Evolutionary conservation across 2,113 vertebrate genomes (phyloP).

Genomic region (Rhinogobius similis): DNA sequence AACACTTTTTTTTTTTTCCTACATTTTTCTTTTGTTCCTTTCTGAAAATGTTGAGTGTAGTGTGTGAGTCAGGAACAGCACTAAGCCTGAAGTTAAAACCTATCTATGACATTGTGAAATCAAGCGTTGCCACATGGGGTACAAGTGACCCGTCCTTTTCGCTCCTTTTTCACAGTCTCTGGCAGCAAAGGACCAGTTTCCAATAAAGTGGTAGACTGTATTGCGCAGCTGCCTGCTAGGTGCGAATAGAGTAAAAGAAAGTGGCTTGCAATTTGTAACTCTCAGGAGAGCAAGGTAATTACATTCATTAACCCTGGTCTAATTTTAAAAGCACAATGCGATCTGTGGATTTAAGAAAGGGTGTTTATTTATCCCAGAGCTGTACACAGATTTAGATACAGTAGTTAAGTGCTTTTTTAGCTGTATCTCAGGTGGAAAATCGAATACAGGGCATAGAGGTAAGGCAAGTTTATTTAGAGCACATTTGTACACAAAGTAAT

Average conservation of each 20-base stretch:
- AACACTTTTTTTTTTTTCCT: background rate
- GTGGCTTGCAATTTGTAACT: background rate
- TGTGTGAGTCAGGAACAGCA: background rate
- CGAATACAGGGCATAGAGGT: background rate
- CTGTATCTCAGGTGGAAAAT: slow-evolving; percentile 29
- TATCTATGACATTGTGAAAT: slow-evolving; percentile 14
- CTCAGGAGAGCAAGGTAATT: background rate
- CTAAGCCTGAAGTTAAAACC: background rate
- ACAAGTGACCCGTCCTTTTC: slow-evolving; percentile 19
- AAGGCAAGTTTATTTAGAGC: no score
- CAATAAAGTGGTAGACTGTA: slow-evolving; percentile 10
- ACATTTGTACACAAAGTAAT: no score
- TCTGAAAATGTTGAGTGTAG: slow-evolving; percentile 12
- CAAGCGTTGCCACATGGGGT: background rate
- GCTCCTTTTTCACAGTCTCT: slow-evolving; percentile 3
- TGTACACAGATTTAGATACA: background rate
- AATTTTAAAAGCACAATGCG: background rate
- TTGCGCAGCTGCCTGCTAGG: background rate
- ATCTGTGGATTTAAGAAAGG: background rate
- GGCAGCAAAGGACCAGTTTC: slow-evolving; percentile 9
- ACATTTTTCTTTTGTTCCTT: background rate
- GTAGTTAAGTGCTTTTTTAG: slow-evolving; percentile 1
- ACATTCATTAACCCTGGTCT: background rate
- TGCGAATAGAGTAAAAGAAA: background rate
- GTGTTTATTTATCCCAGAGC: background rate